phyloP scores from a whole-genome alignment of 2,113 vertebrate species.

The Oryzias javanicus region DNA sequence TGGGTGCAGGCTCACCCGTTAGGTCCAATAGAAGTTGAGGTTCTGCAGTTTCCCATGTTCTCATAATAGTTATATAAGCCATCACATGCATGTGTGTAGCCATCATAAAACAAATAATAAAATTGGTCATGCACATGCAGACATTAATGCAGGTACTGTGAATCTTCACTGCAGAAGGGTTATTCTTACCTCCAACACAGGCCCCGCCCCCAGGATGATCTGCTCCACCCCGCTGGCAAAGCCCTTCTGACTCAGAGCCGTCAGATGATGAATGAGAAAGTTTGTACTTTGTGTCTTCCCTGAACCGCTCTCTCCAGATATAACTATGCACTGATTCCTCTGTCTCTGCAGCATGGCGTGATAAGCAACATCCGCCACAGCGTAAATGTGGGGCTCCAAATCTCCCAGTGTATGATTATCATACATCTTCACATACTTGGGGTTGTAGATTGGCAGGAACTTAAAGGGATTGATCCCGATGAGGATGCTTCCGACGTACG shows the following conservation, averaged over 20 bases:
- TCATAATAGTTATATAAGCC: too few relatives aligned
- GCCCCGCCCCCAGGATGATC: conserved; percentile 97
- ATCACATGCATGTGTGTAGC: background rate
- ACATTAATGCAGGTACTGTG: background rate
- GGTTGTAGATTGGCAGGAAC: conserved; percentile 99
- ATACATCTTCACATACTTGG: conserved; percentile 99
- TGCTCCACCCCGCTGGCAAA: conserved; percentile 98
- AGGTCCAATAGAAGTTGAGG: background rate
- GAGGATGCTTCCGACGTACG: conserved; percentile 95
- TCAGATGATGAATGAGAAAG: conserved; percentile 98
- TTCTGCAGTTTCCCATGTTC: too few relatives aligned
- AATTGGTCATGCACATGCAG: too few relatives aligned
- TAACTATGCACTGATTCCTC: conserved; percentile 96
- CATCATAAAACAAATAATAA: background rate
- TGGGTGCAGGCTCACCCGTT: too few relatives aligned
- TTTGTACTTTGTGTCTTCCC: conserved; percentile 99
- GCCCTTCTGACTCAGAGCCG: conserved; percentile 97
- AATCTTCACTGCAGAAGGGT: background rate
- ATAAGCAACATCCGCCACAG: conserved; percentile 95
- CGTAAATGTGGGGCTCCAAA: conserved; percentile 96
- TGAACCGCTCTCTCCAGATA: conserved; percentile 97
- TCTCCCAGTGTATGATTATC: conserved; percentile 95
- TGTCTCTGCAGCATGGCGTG: conserved; percentile 95
- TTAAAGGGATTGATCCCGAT: conserved; percentile 98
- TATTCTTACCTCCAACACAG: conserved; percentile 92